phyloP scores from a whole-genome alignment of 2,888 invertebrate genomes.

The Sphaerophoria rueppellii region DNA sequence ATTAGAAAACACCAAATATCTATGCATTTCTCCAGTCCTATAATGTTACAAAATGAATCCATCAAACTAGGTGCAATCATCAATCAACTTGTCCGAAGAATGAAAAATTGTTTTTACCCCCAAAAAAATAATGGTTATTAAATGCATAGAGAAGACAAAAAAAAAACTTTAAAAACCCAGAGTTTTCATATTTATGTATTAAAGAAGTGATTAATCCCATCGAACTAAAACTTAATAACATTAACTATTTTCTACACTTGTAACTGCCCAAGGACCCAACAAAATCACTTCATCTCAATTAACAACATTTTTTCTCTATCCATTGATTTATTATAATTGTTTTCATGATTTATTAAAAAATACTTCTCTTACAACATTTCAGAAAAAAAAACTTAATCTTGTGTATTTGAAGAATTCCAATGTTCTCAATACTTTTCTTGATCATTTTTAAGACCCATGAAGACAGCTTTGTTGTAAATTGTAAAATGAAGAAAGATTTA shows the following conservation, averaged over 20 bases:
- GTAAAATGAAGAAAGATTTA: not conserved
- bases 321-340: slow-evolving; percentile 21
- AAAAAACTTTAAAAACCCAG: too few species aligned
- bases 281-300: not conserved
- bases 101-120: too few species aligned
- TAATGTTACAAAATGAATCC: too few species aligned
- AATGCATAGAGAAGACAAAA: too few species aligned
- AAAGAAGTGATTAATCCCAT: too few species aligned
- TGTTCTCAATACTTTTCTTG: not conserved
- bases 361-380: not conserved
- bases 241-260: not conserved
- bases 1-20: too few species aligned
- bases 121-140: too few species aligned
- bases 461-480: not conserved
- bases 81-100: too few species aligned
- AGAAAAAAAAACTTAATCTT: not conserved
- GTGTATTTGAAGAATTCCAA: slow-evolving; percentile 9
- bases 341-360: slow-evolving; percentile 7
- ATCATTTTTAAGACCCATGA: not conserved
- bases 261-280: not conserved
- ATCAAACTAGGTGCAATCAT: too few species aligned
- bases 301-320: not conserved
- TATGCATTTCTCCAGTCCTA: too few species aligned
- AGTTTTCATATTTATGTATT: too few species aligned
- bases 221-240: too few species aligned